Evolutionary conservation across 2,888 invertebrate genomes (phyloP), one percentile per base, ranked within the genome.

Genomic region (Tholera decimalis): DNA sequence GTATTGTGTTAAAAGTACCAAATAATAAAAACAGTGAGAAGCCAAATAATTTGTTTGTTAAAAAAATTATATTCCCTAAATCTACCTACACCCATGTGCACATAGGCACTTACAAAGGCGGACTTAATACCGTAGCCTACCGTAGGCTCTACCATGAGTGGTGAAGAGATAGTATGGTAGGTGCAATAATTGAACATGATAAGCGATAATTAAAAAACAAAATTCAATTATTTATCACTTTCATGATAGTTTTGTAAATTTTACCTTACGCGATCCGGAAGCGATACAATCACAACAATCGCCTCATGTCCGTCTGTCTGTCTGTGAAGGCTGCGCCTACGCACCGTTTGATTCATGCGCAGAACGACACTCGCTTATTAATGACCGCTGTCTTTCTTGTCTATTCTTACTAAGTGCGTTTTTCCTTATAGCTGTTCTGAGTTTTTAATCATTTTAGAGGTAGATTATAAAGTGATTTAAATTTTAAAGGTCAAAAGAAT

Each of bases 241-340:
- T n/a, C 7, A 11, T n/a, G 22, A 43, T 55, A 41, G n/a, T 44
- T 35, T 15, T 20, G 28, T 7, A 68, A 53, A 51, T 13, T 44
- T 15, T 22, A 11, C 3, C 13, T 41, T 22, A 41, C 18, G 28
- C 5, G 13, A 41, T 56, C 57, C 57, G 63, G 59, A 60, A 71
- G 39, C 39, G n/a, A 41, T 24, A 15, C 26, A 26, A 46, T 39
- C 15, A 35, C 11, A 55, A 35, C 20, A 50, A 62, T 41, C 30
- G 28, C 46, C 64, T 61, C 49, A 57, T 55, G 59, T 56, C 55
- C 41, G 37, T 56, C 53, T 44, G 37, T 55, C 39, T n/a, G 37
- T 51, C 49, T 43, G 37, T 15, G 73, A 66, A 79, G 77, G 79
- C 59, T 64, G 80, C 77, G 66, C 82, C 77, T 35, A 71, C 77